Evolutionary conservation across 2,888 invertebrate genomes (phyloP).

Genomic region (Pseudeuparius sepicola): DNA sequence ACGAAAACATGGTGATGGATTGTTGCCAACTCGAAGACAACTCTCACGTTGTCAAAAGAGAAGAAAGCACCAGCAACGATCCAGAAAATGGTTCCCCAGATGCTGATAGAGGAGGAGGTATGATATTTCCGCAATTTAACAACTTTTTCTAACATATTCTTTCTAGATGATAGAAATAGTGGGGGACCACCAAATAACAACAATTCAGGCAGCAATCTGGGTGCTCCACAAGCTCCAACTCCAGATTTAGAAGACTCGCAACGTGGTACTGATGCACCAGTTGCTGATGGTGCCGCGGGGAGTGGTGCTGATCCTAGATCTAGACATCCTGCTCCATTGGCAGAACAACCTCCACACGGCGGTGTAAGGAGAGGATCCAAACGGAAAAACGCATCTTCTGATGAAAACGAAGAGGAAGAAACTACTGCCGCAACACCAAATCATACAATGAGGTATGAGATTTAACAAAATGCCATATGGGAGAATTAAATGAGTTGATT

Average conservation of each 20-base stretch:
- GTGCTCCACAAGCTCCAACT: conserved; percentile 37
- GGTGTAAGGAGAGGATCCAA: conserved; percentile 46
- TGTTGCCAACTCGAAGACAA: conserved; percentile 85
- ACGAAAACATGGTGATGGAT: conserved; percentile 86
- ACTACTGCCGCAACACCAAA: conserved; percentile 38
- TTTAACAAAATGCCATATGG: too few relatives aligned
- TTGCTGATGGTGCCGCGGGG: conserved; percentile 23
- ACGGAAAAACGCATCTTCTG: conserved; percentile 48
- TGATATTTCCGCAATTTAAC: conserved; percentile 41
- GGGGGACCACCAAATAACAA: conserved; percentile 46
- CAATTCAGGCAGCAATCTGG: too few relatives aligned
- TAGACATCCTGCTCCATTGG: conserved; percentile 44
- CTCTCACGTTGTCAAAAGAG: conserved; percentile 70
- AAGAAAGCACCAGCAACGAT: conserved; percentile 65
- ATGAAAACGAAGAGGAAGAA: conserved; percentile 44
- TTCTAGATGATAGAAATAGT: conserved; percentile 49
- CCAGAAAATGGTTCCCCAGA: conserved; percentile 85
- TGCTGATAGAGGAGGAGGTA: conserved; percentile 66
- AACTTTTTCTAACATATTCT: conserved; percentile 34
- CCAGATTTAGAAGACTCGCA: conserved; percentile 35
- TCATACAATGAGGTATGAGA: too few relatives aligned
- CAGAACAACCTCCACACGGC: conserved; percentile 32
- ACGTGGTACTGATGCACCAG: conserved; percentile 26
- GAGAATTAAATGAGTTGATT: too few relatives aligned
- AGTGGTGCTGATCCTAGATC: conserved; percentile 44